phyloP scores from a whole-genome alignment of 2,888 invertebrate species.

The Sisyra nigra region DNA sequence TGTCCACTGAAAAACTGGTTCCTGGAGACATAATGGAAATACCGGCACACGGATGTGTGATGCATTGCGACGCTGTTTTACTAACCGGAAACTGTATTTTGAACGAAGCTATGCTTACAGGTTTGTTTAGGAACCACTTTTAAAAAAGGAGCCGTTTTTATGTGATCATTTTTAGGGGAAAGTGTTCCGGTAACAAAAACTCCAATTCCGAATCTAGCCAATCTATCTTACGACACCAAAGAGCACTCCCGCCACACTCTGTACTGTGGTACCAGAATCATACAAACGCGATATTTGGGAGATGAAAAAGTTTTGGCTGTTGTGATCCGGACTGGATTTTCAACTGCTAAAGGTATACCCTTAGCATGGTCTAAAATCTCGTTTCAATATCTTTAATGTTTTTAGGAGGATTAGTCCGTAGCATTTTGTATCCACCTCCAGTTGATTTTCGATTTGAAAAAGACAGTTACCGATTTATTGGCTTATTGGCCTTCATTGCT shows the following conservation, averaged over 20 bases:
- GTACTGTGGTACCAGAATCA: constrained; percentile 79
- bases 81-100: constrained; percentile 75
- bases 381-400: neutral
- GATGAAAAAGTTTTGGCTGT: constrained; percentile 33
- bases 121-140: no score
- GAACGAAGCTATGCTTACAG: constrained; percentile 92
- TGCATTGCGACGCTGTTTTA: constrained; percentile 85
- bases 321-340: constrained; percentile 74
- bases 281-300: constrained; percentile 61
- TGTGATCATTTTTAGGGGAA: constrained; percentile 43
- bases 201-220: constrained; percentile 52
- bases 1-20: constrained; percentile 59
- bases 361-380: neutral
- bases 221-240: constrained; percentile 56
- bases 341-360: constrained; percentile 65
- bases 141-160: no score
- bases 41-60: constrained; percentile 65
- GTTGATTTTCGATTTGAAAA: constrained; percentile 92
- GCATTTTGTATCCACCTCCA: constrained; percentile 89
- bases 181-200: constrained; percentile 91
- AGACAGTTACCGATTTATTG: constrained; percentile 83
- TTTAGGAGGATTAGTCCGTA: constrained; percentile 55
- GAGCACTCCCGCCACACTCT: constrained; percentile 76
- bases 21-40: constrained; percentile 83
- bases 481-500: constrained; percentile 64